These are phyloP conservation scores for Bhutanitis thaidina DNA, from an alignment of 2,888 invertebrate species.

Conservation along the genomic window DNA sequence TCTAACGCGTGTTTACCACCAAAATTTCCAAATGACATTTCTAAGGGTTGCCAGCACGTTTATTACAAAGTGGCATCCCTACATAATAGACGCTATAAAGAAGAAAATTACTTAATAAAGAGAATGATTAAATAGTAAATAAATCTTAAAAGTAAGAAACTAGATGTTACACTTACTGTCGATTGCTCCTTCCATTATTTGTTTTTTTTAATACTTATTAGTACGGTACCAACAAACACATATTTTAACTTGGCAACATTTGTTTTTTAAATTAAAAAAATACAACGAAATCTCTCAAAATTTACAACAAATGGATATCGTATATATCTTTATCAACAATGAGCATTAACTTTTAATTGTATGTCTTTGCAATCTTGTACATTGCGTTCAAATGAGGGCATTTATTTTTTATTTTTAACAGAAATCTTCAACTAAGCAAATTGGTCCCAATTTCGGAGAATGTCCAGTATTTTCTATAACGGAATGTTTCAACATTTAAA, in stretches of 20 bases:
- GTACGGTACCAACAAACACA: too few relatives aligned
- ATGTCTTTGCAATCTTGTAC: too few relatives aligned
- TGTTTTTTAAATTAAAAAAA: too few relatives aligned
- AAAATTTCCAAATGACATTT: not conserved
- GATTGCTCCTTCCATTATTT: slow-evolving; percentile 8
- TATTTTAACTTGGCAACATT: too few relatives aligned
- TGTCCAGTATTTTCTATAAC: not conserved
- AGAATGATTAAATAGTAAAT: slow-evolving; percentile 14
- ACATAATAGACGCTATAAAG: too few relatives aligned
- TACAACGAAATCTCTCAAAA: too few relatives aligned
- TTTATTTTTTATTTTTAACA: too few relatives aligned
- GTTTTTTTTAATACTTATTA: too few relatives aligned
- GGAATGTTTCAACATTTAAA: not conserved
- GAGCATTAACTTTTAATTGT: too few relatives aligned
- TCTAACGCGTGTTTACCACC: not conserved
- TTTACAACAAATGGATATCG: too few relatives aligned
- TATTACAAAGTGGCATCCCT: not conserved
- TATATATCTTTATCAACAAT: too few relatives aligned
- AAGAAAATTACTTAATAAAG: not conserved
- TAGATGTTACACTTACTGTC: slow-evolving; percentile 3
- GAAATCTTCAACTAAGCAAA: not conserved
- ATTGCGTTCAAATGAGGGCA: too few relatives aligned
- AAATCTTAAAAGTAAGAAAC: not conserved
- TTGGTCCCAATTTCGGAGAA: not conserved
- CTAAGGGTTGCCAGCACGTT: slow-evolving; percentile 1